Conservation (phyloP, 2,797 vertebrate genomes). For the Tolypeutes matacus region DNA sequence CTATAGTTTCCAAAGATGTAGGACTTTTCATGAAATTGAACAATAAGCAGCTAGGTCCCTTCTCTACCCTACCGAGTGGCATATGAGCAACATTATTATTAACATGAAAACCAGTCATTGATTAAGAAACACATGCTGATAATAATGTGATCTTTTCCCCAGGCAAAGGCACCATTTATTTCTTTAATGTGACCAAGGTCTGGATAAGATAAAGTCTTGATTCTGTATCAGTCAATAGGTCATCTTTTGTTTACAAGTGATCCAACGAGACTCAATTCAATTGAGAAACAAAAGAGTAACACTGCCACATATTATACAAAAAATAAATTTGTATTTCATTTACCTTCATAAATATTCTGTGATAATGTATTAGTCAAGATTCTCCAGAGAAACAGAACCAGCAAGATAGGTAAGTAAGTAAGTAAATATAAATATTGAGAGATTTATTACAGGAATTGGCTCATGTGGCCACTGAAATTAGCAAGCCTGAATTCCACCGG, state of each 20-base stretch:
- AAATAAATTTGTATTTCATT: background rate
- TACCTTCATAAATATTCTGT: background rate
- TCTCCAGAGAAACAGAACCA: no score
- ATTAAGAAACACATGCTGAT: constrained; percentile 39
- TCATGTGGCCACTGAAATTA: no score
- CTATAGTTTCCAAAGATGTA: background rate
- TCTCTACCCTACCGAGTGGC: background rate
- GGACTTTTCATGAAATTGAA: constrained; percentile 23
- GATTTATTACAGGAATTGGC: no score
- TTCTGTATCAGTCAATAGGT: constrained; percentile 41
- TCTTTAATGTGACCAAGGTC: constrained; percentile 23
- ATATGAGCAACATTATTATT: background rate
- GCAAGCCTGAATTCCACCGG: no score
- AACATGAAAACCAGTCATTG: constrained; percentile 29
- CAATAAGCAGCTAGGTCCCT: background rate
- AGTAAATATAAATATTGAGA: no score
- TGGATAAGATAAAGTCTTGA: background rate
- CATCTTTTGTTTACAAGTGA: constrained; percentile 18
- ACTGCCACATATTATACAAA: background rate
- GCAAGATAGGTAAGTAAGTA: no score
- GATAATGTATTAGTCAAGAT: no score
- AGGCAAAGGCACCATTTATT: constrained; percentile 30
- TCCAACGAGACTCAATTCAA: background rate
- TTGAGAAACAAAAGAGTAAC: background rate
- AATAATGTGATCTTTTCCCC: background rate